These are phyloP conservation scores for Dolichomitus sp. DNA, from an alignment of 2,888 invertebrate species.

Conservation along the genomic window DNA sequence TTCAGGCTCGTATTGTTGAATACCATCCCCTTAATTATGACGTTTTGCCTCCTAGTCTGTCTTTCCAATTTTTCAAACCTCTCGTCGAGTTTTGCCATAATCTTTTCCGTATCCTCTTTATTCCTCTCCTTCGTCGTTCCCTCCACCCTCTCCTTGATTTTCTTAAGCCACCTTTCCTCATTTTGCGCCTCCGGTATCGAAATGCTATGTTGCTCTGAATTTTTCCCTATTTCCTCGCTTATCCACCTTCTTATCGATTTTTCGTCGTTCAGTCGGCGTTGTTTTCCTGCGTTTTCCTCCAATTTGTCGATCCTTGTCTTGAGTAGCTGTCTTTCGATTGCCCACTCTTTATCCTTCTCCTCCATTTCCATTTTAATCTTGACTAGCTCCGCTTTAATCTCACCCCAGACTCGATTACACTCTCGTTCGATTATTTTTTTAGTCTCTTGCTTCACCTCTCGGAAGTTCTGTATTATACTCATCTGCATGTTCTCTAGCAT, in stretches of 20 bases:
- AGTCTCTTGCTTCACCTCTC: not conserved
- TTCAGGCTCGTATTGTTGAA: not conserved
- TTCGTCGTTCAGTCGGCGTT: not conserved
- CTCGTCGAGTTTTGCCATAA: conserved; percentile 16
- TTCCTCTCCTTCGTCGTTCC: conserved; percentile 16
- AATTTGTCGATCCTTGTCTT: conserved; percentile 1
- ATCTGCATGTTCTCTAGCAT: not conserved
- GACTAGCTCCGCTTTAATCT: conserved; percentile 24
- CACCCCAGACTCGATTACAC: conserved; percentile 34
- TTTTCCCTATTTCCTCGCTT: not conserved
- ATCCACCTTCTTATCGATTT: not conserved
- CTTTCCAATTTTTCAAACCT: conserved; percentile 17
- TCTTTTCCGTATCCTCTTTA: conserved; percentile 1
- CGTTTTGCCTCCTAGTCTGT: conserved; percentile 12
- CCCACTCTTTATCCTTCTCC: not conserved
- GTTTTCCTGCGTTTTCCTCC: not conserved
- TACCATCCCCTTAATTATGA: conserved; percentile 1
- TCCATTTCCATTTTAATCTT: not conserved
- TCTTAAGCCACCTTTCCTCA: conserved; percentile 9
- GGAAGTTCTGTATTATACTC: not conserved
- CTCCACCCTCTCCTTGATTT: conserved; percentile 5
- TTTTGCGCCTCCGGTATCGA: not conserved
- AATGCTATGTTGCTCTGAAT: not conserved
- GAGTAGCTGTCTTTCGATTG: not conserved
- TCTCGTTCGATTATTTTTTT: not conserved